A percentile compares a stretch with the other conserved stretches of the same genome.
Evolutionary conservation across 2,113 vertebrate genomes (phyloP).

Genomic region (Piaya cayana): DNA sequence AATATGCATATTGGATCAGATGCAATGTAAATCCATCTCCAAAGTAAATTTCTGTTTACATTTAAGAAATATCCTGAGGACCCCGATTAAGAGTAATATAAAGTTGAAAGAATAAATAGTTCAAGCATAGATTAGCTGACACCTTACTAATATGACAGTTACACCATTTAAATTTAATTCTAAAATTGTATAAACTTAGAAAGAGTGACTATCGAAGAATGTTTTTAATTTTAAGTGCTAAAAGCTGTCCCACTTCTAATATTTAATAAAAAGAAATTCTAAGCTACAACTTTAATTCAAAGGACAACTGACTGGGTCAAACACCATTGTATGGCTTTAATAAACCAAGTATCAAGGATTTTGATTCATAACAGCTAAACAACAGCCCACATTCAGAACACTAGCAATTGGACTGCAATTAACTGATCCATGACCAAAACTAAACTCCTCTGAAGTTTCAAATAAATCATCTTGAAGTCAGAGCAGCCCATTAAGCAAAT

Average conservation of each 20-base stretch:
- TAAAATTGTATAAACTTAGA: neutral
- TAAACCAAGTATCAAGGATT: neutral
- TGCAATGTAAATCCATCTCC: neutral
- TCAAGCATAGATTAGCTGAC: neutral
- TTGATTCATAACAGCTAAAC: slow-evolving; percentile 46
- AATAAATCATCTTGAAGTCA: slow-evolving; percentile 51
- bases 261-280: neutral
- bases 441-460: slow-evolving; percentile 31
- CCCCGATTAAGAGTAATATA: neutral
- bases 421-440: slow-evolving; percentile 50
- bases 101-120: neutral
- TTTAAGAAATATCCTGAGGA: neutral
- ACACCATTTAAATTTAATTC: neutral
- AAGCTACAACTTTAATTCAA: slow-evolving; percentile 3
- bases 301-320: neutral
- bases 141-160: neutral
- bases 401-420: slow-evolving; percentile 36
- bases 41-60: neutral
- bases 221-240: neutral
- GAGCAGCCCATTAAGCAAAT: slow-evolving; percentile 12
- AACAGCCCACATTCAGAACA: neutral
- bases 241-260: neutral
- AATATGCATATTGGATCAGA: neutral
- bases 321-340: neutral
- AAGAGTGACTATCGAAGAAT: neutral